Evolutionary conservation across 2,797 vertebrate genomes (phyloP).

Genomic region (Heliangelus exortis): DNA sequence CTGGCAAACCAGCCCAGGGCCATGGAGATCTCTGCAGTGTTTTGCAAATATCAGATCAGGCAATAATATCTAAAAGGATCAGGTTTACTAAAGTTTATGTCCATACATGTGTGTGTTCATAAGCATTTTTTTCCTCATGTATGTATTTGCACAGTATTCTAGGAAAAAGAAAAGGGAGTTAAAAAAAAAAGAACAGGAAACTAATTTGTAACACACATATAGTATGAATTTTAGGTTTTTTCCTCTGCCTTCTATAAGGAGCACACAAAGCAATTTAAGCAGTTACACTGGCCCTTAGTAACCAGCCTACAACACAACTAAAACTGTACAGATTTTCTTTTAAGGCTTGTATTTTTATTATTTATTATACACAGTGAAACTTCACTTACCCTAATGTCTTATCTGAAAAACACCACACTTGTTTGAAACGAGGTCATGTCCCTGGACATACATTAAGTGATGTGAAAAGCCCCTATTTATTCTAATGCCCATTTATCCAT

Average conservation of each 20-base stretch:
- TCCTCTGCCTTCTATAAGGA: not conserved
- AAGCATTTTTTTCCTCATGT: not conserved
- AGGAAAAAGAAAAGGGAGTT: not conserved
- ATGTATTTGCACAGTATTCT: not conserved
- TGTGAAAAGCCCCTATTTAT: slow-evolving; percentile 28
- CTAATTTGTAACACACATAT: not conserved
- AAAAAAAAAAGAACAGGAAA: not conserved
- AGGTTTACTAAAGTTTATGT: not conserved
- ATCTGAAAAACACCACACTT: not conserved
- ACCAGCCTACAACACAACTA: not conserved
- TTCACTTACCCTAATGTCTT: slow-evolving; percentile 32
- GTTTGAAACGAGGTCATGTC: slow-evolving; percentile 56
- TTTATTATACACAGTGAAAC: slow-evolving; percentile 32
- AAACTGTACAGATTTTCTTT: not conserved
- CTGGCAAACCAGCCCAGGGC: not conserved
- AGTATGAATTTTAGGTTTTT: not conserved
- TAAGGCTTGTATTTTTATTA: slow-evolving; percentile 21
- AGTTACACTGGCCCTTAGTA: not conserved
- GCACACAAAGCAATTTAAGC: not conserved
- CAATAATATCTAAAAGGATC: fast-evolving
- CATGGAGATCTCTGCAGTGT: not conserved
- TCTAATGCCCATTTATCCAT: not conserved
- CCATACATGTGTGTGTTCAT: fast-evolving
- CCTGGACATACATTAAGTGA: slow-evolving; percentile 32
- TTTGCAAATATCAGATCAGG: not conserved